Evolutionary conservation across 2,888 invertebrate genomes (phyloP).

Genomic region (Halictus quadricinctus): DNA sequence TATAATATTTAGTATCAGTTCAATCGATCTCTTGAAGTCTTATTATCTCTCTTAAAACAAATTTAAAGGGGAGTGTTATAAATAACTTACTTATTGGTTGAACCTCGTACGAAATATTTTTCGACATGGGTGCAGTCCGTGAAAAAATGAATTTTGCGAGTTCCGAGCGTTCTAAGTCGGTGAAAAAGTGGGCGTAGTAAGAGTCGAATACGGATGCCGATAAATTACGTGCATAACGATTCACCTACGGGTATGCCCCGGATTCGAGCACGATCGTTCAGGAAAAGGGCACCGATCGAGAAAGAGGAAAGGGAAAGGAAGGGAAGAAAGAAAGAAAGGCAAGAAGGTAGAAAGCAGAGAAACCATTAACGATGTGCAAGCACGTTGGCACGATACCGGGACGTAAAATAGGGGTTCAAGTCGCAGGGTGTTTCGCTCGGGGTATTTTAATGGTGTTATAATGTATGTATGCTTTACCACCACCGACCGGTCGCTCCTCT

Average conservation of each 20-base stretch:
- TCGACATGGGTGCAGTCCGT: not conserved
- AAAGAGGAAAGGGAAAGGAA: not conserved
- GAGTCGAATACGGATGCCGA: slow-evolving; percentile 18
- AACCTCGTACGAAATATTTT: not conserved
- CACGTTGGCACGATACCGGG: slow-evolving; percentile 65
- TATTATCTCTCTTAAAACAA: not conserved
- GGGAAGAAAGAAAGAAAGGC: slow-evolving; percentile 5
- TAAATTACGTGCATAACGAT: slow-evolving; percentile 40
- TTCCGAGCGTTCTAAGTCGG: not conserved
- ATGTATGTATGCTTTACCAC: slow-evolving; percentile 81
- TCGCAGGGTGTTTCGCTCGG: slow-evolving; percentile 73
- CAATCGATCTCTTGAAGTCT: no score
- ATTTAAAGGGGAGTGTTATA: not conserved
- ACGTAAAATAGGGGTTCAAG: slow-evolving; percentile 76
- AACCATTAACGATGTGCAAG: slow-evolving; percentile 72
- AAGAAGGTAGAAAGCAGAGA: slow-evolving; percentile 21
- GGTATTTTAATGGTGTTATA: slow-evolving; percentile 81
- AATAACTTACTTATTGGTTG: not conserved
- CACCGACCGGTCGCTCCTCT: slow-evolving; percentile 63
- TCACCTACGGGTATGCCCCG: slow-evolving; percentile 18
- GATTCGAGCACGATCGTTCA: slow-evolving; percentile 23
- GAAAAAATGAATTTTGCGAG: not conserved
- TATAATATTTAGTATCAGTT: no score
- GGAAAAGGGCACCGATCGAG: not conserved
- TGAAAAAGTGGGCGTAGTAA: not conserved